Percentiles rank a stretch among this genome's conserved stretches.
These are phyloP conservation scores for Xenopus laevis DNA, from an alignment of 2,113 vertebrate species.

Conservation along the genomic window DNA sequence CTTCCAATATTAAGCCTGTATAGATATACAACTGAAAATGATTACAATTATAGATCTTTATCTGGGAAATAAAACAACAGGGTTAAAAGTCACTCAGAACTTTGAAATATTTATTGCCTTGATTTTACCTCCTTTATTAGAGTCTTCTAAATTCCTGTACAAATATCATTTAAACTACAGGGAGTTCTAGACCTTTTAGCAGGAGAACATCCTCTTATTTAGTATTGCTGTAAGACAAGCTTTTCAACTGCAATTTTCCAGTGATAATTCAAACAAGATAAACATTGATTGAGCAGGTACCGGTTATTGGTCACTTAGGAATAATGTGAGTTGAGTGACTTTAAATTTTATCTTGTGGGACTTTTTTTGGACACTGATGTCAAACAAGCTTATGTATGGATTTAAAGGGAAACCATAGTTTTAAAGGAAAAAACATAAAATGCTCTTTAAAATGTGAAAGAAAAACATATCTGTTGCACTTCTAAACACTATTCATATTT, in stretches of 20 bases:
- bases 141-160: conserved; percentile 51
- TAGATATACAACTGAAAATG: neutral
- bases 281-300: conserved; percentile 50
- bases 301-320: conserved; percentile 50
- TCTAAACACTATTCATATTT: no score
- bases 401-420: no score
- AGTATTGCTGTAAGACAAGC: conserved; percentile 56
- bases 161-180: conserved; percentile 62
- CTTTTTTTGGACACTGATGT: no score
- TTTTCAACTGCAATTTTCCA: conserved; percentile 60
- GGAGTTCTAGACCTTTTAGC: conserved; percentile 57
- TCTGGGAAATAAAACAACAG: conserved; percentile 6
- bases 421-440: no score
- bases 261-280: conserved; percentile 54
- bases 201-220: conserved; percentile 58
- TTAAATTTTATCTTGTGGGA: no score
- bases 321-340: conserved; percentile 39
- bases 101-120: conserved; percentile 42
- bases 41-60: conserved; percentile 15
- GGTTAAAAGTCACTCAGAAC: conserved; percentile 39
- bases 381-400: no score
- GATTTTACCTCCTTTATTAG: conserved; percentile 41
- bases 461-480: no score
- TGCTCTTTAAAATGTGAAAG: no score
- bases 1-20: neutral